These are phyloP conservation scores for Ametastegia equiseti DNA, from an alignment of 2,888 invertebrate genomes.

Conservation along the genomic window DNA sequence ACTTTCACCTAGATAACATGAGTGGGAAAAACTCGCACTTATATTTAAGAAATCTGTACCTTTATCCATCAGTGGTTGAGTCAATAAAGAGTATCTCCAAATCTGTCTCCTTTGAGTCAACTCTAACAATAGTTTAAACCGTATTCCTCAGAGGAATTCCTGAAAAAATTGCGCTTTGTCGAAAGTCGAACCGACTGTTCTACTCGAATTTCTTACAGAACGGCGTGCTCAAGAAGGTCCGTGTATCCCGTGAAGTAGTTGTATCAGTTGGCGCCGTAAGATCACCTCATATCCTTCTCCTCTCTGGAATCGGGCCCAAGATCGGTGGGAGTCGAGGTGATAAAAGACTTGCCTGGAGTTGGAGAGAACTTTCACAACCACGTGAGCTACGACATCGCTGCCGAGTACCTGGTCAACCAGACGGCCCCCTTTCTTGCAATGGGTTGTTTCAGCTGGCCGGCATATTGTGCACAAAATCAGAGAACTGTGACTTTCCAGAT, in stretches of 20 bases:
- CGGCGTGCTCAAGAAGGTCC: background rate
- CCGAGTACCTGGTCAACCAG: slow-evolving; percentile 82
- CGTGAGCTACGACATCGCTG: slow-evolving; percentile 78
- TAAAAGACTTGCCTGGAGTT: background rate
- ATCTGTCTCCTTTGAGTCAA: too few species aligned
- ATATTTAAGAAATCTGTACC: too few species aligned
- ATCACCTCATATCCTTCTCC: background rate
- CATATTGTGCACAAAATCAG: slow-evolving; percentile 80
- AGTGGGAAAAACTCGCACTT: too few species aligned
- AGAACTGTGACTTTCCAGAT: slow-evolving; percentile 81
- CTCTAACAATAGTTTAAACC: too few species aligned
- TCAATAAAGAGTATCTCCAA: too few species aligned
- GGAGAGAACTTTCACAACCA: background rate
- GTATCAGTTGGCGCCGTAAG: background rate
- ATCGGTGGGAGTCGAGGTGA: background rate
- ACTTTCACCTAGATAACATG: too few species aligned
- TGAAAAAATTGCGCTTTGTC: too few species aligned
- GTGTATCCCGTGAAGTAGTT: background rate
- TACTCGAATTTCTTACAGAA: background rate
- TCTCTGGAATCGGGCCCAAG: background rate
- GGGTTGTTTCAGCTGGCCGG: slow-evolving; percentile 74
- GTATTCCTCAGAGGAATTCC: too few species aligned
- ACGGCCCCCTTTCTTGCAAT: slow-evolving; percentile 66
- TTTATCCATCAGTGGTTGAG: too few species aligned
- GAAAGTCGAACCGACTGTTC: too few species aligned